Percentiles rank a stretch among this genome's conserved stretches.
phyloP scores from a whole-genome alignment of 2,797 vertebrate genomes.

The Danio choprae region DNA sequence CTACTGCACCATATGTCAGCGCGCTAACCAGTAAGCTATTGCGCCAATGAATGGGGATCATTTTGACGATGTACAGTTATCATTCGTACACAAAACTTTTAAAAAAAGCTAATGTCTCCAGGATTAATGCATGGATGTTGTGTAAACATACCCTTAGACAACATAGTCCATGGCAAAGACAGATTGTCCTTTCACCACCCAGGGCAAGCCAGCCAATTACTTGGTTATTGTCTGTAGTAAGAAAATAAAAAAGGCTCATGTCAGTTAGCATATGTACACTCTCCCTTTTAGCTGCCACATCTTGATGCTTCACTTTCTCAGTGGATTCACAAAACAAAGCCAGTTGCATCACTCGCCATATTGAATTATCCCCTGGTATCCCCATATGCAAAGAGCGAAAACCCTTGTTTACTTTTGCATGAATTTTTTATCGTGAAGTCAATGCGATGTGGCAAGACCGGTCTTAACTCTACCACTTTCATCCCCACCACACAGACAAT shows the following conservation, averaged over 20 bases:
- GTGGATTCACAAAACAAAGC: conserved; percentile 20
- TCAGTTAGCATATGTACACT: conserved; percentile 25
- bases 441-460: conserved; percentile 63
- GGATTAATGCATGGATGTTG: no score
- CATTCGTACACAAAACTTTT: no score
- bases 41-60: no score
- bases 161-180: not conserved
- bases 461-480: conserved; percentile 46
- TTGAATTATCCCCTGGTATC: conserved; percentile 60
- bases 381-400: conserved; percentile 63
- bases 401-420: conserved; percentile 68
- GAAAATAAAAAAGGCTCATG: conserved; percentile 54
- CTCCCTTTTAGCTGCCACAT: not conserved
- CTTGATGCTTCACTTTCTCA: conserved; percentile 26
- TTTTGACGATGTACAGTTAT: no score
- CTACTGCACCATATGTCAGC: no score
- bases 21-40: no score
- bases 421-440: conserved; percentile 72
- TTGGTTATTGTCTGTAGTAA: conserved; percentile 17
- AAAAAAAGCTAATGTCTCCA: no score
- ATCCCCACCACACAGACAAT: conserved; percentile 68
- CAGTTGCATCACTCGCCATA: conserved; percentile 44
- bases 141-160: not conserved
- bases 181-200: not conserved
- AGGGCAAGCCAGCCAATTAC: conserved; percentile 6